phyloP scores from a whole-genome alignment of 2,113 vertebrate species.

The Phyllostomus discolor region DNA sequence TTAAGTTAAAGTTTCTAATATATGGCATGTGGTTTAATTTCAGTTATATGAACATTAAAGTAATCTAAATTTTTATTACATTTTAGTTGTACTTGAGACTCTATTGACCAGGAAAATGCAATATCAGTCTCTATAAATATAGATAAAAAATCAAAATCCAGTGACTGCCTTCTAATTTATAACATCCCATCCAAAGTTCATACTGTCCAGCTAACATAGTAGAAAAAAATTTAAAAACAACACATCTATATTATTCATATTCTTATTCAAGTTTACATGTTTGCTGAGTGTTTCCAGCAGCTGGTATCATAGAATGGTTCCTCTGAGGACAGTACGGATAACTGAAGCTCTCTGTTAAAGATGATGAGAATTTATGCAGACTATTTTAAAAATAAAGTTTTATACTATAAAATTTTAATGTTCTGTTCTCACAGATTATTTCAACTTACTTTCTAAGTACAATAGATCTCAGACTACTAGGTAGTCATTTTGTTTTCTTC shows the following conservation, averaged over 20 bases:
- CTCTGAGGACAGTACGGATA: background rate
- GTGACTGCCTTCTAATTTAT: background rate
- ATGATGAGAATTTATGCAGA: background rate
- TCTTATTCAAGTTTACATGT: background rate
- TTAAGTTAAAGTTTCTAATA: background rate
- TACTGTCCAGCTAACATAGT: background rate
- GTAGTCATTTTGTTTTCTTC: background rate
- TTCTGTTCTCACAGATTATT: background rate
- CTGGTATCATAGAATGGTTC: background rate
- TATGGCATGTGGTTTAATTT: background rate
- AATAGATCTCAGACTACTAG: background rate
- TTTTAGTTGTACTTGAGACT: background rate
- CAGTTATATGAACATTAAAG: background rate
- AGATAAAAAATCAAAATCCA: conserved; percentile 34
- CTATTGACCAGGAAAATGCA: background rate
- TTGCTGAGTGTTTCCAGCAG: background rate
- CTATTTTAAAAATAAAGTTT: background rate
- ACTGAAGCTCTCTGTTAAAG: background rate
- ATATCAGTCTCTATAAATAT: conserved; percentile 24
- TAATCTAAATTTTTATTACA: conserved; percentile 32
- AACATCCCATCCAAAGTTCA: background rate
- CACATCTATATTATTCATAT: background rate
- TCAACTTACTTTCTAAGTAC: background rate
- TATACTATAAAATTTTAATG: background rate
- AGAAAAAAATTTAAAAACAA: background rate